A percentile compares a stretch with the other conserved stretches of the same genome.
These are phyloP conservation scores for Belonocnema kinseyi DNA, from an alignment of 1,140 invertebrate species.

Conservation along the genomic window DNA sequence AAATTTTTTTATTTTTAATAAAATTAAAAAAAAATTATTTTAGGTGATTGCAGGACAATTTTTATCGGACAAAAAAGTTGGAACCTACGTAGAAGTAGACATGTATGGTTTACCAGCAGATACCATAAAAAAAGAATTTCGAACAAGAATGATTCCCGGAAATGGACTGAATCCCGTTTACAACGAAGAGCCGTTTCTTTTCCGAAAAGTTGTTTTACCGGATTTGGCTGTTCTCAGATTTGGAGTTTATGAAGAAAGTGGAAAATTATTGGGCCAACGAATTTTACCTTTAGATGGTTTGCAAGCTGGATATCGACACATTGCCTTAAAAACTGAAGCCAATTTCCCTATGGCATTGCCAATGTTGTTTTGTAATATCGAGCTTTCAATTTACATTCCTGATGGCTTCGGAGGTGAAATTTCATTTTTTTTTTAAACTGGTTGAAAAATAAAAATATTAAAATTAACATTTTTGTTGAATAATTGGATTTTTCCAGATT, in stretches of 20 bases:
- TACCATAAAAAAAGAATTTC: constrained; percentile 89
- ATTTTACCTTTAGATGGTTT: constrained; percentile 98
- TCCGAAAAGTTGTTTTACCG: constrained; percentile 94
- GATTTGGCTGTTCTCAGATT: constrained; percentile 98
- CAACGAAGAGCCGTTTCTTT: constrained; percentile 91
- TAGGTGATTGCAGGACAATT: constrained; percentile 72
- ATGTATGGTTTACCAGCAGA: constrained; percentile 91
- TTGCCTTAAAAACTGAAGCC: constrained; percentile 97
- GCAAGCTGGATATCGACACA: constrained; percentile 98
- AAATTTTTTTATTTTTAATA: background rate
- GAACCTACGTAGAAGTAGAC: constrained; percentile 89
- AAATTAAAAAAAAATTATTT: constrained; percentile 12
- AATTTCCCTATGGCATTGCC: constrained; percentile 99
- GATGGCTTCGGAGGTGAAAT: constrained; percentile 93
- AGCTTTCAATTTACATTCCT: constrained; percentile 99
- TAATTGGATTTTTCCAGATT: constrained; percentile 79
- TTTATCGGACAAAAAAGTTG: constrained; percentile 72
- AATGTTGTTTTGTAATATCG: constrained; percentile 99
- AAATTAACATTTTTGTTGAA: constrained; percentile 6
- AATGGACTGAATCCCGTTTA: constrained; percentile 90
- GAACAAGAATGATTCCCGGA: constrained; percentile 85
- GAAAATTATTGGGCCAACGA: constrained; percentile 96
- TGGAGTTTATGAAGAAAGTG: constrained; percentile 98
- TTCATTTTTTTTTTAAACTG: background rate
- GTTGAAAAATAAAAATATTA: background rate